Evolutionary conservation across 2,797 vertebrate species (phyloP).

Genomic region (Lycodopsis pacificus): DNA sequence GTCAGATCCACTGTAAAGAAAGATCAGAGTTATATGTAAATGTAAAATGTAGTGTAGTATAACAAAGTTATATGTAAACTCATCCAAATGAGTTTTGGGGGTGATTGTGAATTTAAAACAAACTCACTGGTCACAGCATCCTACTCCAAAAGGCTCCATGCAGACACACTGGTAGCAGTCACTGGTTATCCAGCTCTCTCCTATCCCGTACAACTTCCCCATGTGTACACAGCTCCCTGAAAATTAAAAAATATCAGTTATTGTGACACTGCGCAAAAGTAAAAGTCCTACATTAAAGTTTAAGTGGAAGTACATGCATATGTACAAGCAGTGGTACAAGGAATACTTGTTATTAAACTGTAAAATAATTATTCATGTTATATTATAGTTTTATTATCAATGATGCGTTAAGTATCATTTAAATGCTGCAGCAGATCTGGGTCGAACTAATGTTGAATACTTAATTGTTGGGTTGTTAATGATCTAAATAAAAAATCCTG

Average conservation of each 20-base stretch:
- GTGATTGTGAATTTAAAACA: neutral
- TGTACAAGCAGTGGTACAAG: neutral
- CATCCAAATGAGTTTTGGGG: neutral
- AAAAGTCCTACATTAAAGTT: neutral
- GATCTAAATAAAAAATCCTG: neutral
- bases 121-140: conserved; percentile 86
- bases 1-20: conserved; percentile 68
- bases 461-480: neutral
- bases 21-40: conserved; percentile 3
- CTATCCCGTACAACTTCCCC: conserved; percentile 78
- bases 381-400: neutral
- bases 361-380: neutral
- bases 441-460: neutral
- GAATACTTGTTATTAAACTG: neutral
- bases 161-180: conserved; percentile 85
- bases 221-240: conserved; percentile 82
- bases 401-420: neutral
- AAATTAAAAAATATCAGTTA: neutral
- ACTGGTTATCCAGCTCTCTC: conserved; percentile 82
- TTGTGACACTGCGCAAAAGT: neutral
- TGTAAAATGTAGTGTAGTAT: too few species aligned
- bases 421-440: neutral
- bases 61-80: neutral
- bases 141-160: conserved; percentile 86
- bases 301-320: too few species aligned